Evolutionary conservation across 2,113 vertebrate species (phyloP).

Genomic region (Hippolais icterina): DNA sequence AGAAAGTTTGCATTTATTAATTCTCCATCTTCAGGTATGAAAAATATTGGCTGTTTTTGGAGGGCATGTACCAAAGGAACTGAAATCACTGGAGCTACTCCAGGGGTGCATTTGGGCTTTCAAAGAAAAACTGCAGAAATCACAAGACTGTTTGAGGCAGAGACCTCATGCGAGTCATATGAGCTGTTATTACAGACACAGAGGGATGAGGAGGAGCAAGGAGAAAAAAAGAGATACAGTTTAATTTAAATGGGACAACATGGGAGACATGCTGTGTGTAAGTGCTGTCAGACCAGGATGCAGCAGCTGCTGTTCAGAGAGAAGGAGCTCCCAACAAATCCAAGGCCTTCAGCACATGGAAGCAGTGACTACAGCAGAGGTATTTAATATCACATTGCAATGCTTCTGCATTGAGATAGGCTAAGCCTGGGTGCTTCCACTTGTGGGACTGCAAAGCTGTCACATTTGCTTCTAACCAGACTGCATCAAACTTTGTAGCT

Average conservation of each 20-base stretch:
- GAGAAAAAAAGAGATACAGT: neutral
- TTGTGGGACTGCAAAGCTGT: neutral
- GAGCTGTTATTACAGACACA: conserved; percentile 55
- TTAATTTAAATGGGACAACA: conserved; percentile 26
- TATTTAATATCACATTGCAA: conserved; percentile 22
- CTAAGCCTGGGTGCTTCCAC: neutral
- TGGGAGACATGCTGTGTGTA: conserved; percentile 67
- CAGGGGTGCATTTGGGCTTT: neutral
- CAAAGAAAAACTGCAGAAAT: conserved; percentile 70
- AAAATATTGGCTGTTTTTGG: neutral
- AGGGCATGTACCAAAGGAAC: neutral
- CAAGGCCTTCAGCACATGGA: neutral
- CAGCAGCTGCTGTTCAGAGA: conserved; percentile 56
- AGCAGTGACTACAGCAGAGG: conserved; percentile 21
- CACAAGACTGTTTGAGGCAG: conserved; percentile 77
- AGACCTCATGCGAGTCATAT: conserved; percentile 77
- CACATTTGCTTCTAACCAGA: conserved; percentile 8
- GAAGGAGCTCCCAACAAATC: neutral
- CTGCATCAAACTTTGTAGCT: conserved; percentile 11
- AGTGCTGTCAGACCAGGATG: conserved; percentile 35
- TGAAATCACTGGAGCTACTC: neutral
- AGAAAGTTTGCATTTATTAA: neutral
- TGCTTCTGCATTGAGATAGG: neutral
- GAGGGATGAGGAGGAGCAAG: neutral
- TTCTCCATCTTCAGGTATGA: neutral